phyloP scores from a whole-genome alignment of 2,888 invertebrate species.

The Ophion slaviceki region DNA sequence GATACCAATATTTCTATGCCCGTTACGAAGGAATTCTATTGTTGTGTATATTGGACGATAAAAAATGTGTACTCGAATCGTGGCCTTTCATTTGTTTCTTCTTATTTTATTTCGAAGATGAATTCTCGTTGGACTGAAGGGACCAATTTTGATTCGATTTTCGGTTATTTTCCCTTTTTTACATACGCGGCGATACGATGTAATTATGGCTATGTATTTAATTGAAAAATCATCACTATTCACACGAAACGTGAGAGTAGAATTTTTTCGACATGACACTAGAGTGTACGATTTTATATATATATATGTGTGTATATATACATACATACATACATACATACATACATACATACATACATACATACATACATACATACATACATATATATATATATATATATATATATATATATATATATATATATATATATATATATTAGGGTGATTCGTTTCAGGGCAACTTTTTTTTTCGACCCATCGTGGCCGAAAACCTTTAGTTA shows the following conservation, averaged over 20 bases:
- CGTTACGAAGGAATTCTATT: background rate
- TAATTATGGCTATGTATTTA: constrained; percentile 65
- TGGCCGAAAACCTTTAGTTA: no score
- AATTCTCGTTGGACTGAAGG: constrained; percentile 23
- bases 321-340: no score
- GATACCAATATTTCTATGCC: background rate
- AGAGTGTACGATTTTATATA: constrained; percentile 52
- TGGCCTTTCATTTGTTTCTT: background rate
- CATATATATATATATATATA: no score
- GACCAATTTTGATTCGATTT: background rate
- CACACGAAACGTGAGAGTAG: constrained; percentile 58
- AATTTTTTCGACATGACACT: constrained; percentile 66
- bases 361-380: no score
- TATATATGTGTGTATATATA: no score
- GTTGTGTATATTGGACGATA: background rate
- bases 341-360: no score
- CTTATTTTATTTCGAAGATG: background rate
- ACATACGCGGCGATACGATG: constrained; percentile 34
- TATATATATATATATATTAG: no score
- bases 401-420: no score
- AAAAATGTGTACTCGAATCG: constrained; percentile 1
- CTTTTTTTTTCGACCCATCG: no score
- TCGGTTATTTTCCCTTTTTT: constrained; percentile 15
- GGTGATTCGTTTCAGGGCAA: no score
- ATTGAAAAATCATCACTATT: constrained; percentile 29